phyloP scores from a whole-genome alignment of 2,888 invertebrate genomes.

The Oegoconia quadripuncta region DNA sequence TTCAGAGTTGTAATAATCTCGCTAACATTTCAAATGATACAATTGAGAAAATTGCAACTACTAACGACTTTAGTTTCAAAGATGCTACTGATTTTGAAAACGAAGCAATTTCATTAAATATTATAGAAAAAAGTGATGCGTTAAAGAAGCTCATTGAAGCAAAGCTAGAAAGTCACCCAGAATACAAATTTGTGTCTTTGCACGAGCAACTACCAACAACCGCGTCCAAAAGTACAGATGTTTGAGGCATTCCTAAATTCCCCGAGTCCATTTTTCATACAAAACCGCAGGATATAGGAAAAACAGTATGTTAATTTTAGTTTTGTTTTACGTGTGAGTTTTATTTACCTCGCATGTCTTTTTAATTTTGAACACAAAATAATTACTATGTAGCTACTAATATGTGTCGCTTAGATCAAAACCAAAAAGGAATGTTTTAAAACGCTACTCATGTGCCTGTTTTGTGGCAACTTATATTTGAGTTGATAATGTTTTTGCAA shows the following conservation, averaged over 20 bases:
- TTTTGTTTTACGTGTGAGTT: conserved; percentile 32
- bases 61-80: conserved; percentile 37
- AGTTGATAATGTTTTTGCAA: no score
- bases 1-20: conserved; percentile 47
- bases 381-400: no score
- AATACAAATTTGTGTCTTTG: conserved; percentile 62
- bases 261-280: conserved; percentile 36
- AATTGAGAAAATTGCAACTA: conserved; percentile 21
- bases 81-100: conserved; percentile 42
- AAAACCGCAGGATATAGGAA: conserved; percentile 36
- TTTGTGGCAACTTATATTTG: no score
- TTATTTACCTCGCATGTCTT: no score
- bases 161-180: conserved; percentile 64
- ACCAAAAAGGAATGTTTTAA: no score
- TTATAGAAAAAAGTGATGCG: conserved; percentile 63
- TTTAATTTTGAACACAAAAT: no score
- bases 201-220: conserved; percentile 51
- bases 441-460: no score
- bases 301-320: conserved; percentile 65
- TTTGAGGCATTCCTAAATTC: conserved; percentile 41
- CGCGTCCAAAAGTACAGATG: conserved; percentile 71
- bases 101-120: conserved; percentile 47
- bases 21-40: conserved; percentile 16
- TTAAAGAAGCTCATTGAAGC: conserved; percentile 64
- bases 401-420: no score